phyloP scores from a whole-genome alignment of 2,888 invertebrate species.

The Agrochola litura region DNA sequence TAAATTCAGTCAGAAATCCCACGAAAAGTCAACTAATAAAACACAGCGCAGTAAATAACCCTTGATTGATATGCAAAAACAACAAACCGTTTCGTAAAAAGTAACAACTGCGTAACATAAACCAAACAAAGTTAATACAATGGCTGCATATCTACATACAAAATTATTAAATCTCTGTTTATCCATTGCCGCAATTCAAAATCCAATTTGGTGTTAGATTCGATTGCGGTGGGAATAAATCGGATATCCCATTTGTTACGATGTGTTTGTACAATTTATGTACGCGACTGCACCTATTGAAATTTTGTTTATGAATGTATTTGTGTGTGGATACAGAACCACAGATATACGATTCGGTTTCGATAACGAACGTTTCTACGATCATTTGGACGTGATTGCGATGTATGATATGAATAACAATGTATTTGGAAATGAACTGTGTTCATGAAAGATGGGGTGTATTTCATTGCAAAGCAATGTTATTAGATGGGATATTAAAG shows the following conservation, averaged over 20 bases:
- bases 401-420: slow-evolving; percentile 49
- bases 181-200: slow-evolving; percentile 82
- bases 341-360: slow-evolving; percentile 52
- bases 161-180: slow-evolving; percentile 76
- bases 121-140: slow-evolving; percentile 62
- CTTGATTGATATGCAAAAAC: slow-evolving; percentile 57
- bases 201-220: slow-evolving; percentile 86
- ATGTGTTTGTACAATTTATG: slow-evolving; percentile 79
- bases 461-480: neutral
- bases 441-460: slow-evolving; percentile 10
- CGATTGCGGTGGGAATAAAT: slow-evolving; percentile 83
- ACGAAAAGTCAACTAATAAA: slow-evolving; percentile 46
- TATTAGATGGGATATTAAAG: neutral
- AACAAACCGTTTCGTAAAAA: slow-evolving; percentile 49
- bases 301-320: slow-evolving; percentile 75
- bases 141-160: slow-evolving; percentile 58
- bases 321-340: slow-evolving; percentile 36
- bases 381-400: slow-evolving; percentile 52
- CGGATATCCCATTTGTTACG: slow-evolving; percentile 82
- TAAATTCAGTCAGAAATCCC: slow-evolving; percentile 39
- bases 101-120: slow-evolving; percentile 43
- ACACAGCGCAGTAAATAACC: slow-evolving; percentile 32
- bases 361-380: slow-evolving; percentile 48
- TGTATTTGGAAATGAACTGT: slow-evolving; percentile 21
- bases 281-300: slow-evolving; percentile 73